Conservation (phyloP, 2,113 vertebrate genomes). For the Ifrita kowaldi region DNA sequence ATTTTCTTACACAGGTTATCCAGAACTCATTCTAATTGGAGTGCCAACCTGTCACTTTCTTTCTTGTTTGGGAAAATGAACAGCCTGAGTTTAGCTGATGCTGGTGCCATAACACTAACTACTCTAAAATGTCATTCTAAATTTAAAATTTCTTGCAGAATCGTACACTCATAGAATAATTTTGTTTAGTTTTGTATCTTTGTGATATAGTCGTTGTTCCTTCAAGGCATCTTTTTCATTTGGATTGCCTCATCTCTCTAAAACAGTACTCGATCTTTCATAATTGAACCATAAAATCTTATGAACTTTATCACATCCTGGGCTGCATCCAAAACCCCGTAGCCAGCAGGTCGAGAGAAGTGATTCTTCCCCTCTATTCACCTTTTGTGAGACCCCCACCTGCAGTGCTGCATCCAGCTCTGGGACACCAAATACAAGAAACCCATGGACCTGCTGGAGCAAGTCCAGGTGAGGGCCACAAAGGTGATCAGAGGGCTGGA, state of each 20-base stretch:
- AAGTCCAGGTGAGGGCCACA: background rate
- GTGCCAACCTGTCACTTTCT: background rate
- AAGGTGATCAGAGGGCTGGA: background rate
- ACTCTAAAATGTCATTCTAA: background rate
- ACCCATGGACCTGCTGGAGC: background rate
- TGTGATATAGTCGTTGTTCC: background rate
- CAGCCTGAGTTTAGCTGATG: background rate
- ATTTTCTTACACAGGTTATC: background rate
- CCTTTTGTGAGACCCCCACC: background rate
- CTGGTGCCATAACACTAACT: background rate
- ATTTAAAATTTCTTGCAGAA: background rate
- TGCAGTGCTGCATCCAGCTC: background rate
- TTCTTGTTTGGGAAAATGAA: background rate
- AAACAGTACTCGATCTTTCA: background rate
- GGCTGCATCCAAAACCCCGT: background rate
- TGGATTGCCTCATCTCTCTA: background rate
- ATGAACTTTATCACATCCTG: background rate
- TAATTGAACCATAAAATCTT: background rate
- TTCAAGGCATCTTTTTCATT: background rate
- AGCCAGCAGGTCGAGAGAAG: accelerated
- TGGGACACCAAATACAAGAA: background rate
- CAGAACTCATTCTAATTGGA: background rate
- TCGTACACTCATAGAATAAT: background rate
- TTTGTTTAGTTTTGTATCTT: background rate
- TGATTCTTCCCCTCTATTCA: background rate